These are phyloP conservation scores for Temnopleurus reevesii DNA, from an alignment of 53 echinoderm and acorn worm genomes.

Conservation along the genomic window DNA sequence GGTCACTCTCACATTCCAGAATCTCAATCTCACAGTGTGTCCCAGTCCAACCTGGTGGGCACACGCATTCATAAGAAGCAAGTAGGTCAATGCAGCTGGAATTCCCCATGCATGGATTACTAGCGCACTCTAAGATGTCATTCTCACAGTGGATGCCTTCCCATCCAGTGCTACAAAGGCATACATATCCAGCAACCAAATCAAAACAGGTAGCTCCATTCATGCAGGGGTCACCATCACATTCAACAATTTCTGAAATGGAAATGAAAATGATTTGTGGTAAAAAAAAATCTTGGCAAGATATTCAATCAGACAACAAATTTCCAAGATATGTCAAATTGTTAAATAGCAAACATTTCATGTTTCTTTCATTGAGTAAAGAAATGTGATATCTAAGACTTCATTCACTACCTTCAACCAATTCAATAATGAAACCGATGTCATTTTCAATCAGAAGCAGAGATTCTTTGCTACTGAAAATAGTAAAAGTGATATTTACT, in stretches of 20 bases:
- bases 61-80: not conserved
- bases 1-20: slow-evolving; percentile 56
- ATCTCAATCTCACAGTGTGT: slow-evolving; percentile 67
- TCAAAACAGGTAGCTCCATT: slow-evolving; percentile 77
- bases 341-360: too few species aligned
- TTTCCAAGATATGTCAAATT: too few species aligned
- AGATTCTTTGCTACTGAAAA: too few species aligned
- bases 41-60: slow-evolving; percentile 68
- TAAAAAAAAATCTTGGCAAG: too few species aligned
- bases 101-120: slow-evolving; percentile 6
- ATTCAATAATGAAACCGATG: too few species aligned
- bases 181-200: slow-evolving; percentile 39
- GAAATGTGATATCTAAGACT: too few species aligned
- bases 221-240: slow-evolving; percentile 60
- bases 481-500: too few species aligned
- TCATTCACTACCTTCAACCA: too few species aligned
- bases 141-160: slow-evolving; percentile 48
- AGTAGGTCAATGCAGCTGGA: slow-evolving; percentile 8
- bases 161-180: slow-evolving; percentile 67
- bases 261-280: not conserved
- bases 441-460: too few species aligned
- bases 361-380: too few species aligned
- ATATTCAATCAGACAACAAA: too few species aligned
- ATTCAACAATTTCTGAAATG: slow-evolving; percentile 4
- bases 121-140: not conserved